A percentile compares a stretch with the other conserved stretches of the same genome.
Conservation (phyloP, 2,797 vertebrate genomes). For the Notamacropus eugenii region DNA sequence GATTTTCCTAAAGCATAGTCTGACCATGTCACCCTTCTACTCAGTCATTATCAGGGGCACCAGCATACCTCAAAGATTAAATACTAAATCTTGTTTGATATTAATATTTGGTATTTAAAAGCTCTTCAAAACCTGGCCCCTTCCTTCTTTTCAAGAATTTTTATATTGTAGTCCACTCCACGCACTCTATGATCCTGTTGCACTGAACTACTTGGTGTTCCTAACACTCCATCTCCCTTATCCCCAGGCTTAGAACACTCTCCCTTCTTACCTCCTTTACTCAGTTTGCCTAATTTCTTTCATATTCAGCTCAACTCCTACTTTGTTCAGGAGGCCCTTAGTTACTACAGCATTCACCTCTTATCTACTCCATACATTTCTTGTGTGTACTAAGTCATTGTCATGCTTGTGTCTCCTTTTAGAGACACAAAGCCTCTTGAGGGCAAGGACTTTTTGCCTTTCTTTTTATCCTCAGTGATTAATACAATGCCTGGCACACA, state of each 20-base stretch:
- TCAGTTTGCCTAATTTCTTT: background rate
- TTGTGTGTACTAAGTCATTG: background rate
- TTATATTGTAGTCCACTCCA: background rate
- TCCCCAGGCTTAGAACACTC: background rate
- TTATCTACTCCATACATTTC: background rate
- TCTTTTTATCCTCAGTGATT: background rate
- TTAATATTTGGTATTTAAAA: background rate
- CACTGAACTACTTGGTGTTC: background rate
- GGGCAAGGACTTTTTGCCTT: background rate
- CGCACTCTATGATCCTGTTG: background rate
- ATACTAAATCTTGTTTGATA: background rate
- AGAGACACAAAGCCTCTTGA: background rate
- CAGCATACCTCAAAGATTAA: background rate
- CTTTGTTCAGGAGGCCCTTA: background rate
- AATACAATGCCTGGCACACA: background rate
- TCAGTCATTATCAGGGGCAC: too few relatives aligned
- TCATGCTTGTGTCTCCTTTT: background rate
- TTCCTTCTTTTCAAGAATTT: background rate
- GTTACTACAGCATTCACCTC: background rate
- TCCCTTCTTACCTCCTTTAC: background rate
- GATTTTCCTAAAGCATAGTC: background rate
- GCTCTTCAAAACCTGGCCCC: background rate
- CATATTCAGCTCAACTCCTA: background rate
- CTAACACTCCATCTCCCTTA: background rate
- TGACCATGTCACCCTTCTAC: background rate